A percentile compares a stretch with the other conserved stretches of the same genome.
These are phyloP conservation scores for Megalops atlanticus DNA, from an alignment of 2,113 vertebrate genomes.

Conservation along the genomic window DNA sequence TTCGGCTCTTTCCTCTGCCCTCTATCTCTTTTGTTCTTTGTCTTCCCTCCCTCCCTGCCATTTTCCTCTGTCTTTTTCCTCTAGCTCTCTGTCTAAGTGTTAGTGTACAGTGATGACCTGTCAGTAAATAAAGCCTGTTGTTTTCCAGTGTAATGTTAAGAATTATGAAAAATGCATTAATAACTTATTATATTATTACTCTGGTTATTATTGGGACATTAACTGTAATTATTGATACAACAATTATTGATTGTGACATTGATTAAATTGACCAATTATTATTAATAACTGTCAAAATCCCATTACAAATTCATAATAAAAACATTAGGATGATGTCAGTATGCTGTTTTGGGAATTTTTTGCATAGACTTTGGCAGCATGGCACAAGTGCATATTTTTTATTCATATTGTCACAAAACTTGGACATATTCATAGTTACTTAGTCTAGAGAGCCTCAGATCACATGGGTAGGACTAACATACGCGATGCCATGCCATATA, in stretches of 20 bases:
- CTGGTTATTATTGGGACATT: constrained; percentile 67
- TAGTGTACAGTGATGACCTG: constrained; percentile 77
- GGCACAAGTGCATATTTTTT: not conserved
- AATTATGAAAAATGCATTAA: constrained; percentile 74
- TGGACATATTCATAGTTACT: no score
- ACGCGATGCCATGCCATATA: no score
- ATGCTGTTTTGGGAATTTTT: constrained; percentile 39
- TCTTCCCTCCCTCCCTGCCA: constrained; percentile 35
- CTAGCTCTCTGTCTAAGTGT: constrained; percentile 76
- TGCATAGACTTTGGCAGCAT: not conserved
- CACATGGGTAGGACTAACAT: no score
- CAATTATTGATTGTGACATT: constrained; percentile 53
- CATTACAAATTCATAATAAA: constrained; percentile 78
- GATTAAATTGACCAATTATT: constrained; percentile 70
- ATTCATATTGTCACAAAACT: no score
- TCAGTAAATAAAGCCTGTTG: constrained; percentile 77
- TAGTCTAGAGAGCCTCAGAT: no score
- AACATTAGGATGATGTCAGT: constrained; percentile 69
- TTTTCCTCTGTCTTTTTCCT: constrained; percentile 51
- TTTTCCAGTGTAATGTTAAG: constrained; percentile 75
- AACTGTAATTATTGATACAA: constrained; percentile 71
- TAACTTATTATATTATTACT: constrained; percentile 68
- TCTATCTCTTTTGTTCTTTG: constrained; percentile 5
- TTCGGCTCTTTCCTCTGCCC: constrained; percentile 32
- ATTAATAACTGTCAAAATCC: constrained; percentile 61